These are phyloP conservation scores for Ruditapes philippinarum DNA, from an alignment of 1,140 invertebrate genomes.

Conservation along the genomic window DNA sequence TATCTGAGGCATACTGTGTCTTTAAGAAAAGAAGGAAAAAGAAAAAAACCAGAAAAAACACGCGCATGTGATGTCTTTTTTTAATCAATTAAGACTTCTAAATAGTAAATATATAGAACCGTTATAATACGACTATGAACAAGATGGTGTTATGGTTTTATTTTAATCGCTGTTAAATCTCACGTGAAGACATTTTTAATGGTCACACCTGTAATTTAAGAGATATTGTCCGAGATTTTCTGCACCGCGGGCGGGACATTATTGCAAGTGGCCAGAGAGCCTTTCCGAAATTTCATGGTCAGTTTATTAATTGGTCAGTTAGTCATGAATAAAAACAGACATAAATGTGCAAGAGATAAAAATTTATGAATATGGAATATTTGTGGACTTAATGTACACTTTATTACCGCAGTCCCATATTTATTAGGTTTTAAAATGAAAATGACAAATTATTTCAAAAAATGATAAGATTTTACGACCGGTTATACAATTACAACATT, in stretches of 20 bases:
- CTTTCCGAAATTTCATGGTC: neutral
- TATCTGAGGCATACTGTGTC: too few species aligned
- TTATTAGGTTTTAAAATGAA: conserved; percentile 9
- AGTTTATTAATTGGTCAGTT: conserved; percentile 19
- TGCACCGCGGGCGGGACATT: neutral
- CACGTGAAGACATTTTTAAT: neutral
- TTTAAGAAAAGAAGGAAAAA: too few species aligned
- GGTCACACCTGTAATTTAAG: conserved; percentile 11
- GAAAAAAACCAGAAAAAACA: too few species aligned
- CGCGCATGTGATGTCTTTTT: too few species aligned
- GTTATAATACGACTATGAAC: too few species aligned
- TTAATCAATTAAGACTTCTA: too few species aligned
- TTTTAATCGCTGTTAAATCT: conserved; percentile 1
- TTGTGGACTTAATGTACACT: neutral
- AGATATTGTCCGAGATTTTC: neutral
- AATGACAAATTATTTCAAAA: conserved; percentile 9
- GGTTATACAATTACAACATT: neutral
- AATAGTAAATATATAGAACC: too few species aligned
- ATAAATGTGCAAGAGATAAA: neutral
- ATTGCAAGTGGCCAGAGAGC: neutral
- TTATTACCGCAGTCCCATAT: neutral
- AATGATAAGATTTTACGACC: neutral
- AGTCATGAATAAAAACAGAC: neutral
- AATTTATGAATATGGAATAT: conserved; percentile 5
- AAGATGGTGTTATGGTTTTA: neutral